phyloP scores from a whole-genome alignment of 2,113 vertebrate genomes.

The Papio anubis region DNA sequence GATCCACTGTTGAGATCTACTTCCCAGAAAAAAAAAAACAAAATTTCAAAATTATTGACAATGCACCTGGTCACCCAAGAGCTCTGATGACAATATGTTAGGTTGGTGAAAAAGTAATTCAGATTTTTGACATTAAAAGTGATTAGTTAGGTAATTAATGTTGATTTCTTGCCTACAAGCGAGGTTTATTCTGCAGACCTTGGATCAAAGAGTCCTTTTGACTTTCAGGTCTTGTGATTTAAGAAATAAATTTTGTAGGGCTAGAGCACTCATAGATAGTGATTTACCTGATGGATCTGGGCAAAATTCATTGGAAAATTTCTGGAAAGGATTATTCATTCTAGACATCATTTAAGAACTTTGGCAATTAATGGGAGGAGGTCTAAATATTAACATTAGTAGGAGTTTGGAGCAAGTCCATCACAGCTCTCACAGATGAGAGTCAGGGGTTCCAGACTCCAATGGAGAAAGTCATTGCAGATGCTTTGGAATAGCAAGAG shows the following conservation, averaged over 20 bases:
- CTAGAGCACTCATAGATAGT: not conserved
- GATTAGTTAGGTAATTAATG: not conserved
- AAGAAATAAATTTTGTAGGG: not conserved
- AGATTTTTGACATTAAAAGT: too few relatives aligned
- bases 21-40: not conserved
- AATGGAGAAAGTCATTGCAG: not conserved
- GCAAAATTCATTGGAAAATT: not conserved
- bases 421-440: not conserved
- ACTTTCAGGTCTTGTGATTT: not conserved
- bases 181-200: not conserved
- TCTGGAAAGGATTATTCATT: not conserved
- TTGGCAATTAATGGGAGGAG: not conserved
- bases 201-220: not conserved
- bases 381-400: too few relatives aligned
- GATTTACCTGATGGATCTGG: not conserved
- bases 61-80: not conserved
- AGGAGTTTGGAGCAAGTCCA: not conserved
- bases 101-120: not conserved
- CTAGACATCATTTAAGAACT: not conserved
- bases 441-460: not conserved
- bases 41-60: not conserved
- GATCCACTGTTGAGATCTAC: not conserved
- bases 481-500: not conserved
- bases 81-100: not conserved
- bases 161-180: not conserved